Evolutionary conservation across 2,113 vertebrate species (phyloP), one percentile per base, ranked within the genome.

Genomic region (Naja naja): DNA sequence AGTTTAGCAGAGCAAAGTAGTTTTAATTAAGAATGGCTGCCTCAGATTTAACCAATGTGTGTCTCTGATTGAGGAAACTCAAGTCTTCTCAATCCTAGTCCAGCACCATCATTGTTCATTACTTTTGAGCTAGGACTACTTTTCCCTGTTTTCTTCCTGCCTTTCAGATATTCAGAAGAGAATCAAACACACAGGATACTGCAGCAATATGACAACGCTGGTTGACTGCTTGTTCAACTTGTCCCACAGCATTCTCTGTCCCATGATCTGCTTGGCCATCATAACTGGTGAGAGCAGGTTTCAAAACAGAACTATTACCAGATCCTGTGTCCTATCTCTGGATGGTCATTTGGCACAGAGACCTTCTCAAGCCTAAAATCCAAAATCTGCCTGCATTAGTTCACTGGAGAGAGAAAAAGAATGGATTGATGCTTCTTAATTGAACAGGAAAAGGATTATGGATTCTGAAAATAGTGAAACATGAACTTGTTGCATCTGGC

Each of bases 131-230:
- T 85, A 90, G n/a, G 12, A 27, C 0, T 20, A 47, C n/a, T 86
- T 86, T 90, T 53, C 30, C 69, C 18, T 93, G 45, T 86, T 86
- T 90, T 52, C 92, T 87, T 90, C 22, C 23, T 60, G 54, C 88
- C 52, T 47, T 86, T 45, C 30, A 58, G 81, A 52, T 22, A 20
- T 11, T 85, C 39, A 58, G 43, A 90, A 81, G 47, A 64, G 53
- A 93, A 87, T 93, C 45, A 93, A 90, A 81, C 34, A 58, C 86
- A 90, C 92, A 90, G 74, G 92, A 85, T 56, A 85, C 45, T 22
- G 20, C 55, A 60, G 34, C 23, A 90, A 90, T 47, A 30, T 60
- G 12, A 30, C 27, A 81, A 52, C 22, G 58, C 55, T 90, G 54
- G 54, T 3, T 39, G 54, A 39, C 87, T 55, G 87, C 53, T 14